Conservation (phyloP, 2,888 invertebrate species). For the Nemapogon koenigi region DNA sequence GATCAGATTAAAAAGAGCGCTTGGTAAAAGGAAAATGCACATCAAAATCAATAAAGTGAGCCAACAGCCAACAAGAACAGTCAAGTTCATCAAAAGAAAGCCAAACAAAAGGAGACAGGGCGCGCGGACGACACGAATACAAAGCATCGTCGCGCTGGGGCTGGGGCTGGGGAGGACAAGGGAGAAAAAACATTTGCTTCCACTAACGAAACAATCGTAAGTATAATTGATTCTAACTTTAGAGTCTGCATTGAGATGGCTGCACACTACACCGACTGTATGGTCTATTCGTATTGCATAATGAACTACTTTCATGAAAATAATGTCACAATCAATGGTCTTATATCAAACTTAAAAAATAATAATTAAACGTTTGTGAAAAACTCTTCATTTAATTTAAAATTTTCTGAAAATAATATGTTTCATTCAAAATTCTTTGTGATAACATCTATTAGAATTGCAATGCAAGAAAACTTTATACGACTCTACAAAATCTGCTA, state of each 20-base stretch:
- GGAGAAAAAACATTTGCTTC: slow-evolving; percentile 49
- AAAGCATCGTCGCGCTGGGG: slow-evolving; percentile 31
- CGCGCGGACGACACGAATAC: slow-evolving; percentile 41
- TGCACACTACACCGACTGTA: too few relatives aligned
- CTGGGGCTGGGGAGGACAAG: slow-evolving; percentile 12
- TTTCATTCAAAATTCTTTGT: not conserved
- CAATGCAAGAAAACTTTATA: slow-evolving; percentile 1
- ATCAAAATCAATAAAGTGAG: slow-evolving; percentile 8
- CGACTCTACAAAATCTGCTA: too few relatives aligned
- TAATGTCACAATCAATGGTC: too few relatives aligned
- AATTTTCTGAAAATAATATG: not conserved
- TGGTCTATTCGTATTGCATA: too few relatives aligned
- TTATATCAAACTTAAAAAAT: too few relatives aligned
- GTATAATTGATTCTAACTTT: slow-evolving; percentile 60
- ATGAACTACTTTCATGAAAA: too few relatives aligned
- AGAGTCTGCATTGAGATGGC: not conserved
- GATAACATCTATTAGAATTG: not conserved
- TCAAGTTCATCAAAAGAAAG: slow-evolving; percentile 59
- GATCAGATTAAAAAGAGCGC: slow-evolving; percentile 1
- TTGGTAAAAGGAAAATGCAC: slow-evolving; percentile 7
- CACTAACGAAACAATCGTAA: slow-evolving; percentile 60
- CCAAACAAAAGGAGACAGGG: slow-evolving; percentile 27
- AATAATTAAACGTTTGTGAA: too few relatives aligned
- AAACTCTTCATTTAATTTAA: not conserved
- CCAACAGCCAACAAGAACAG: slow-evolving; percentile 16